Evolutionary conservation across 2,797 vertebrate genomes (phyloP).

Genomic region (Borostomias antarcticus): DNA sequence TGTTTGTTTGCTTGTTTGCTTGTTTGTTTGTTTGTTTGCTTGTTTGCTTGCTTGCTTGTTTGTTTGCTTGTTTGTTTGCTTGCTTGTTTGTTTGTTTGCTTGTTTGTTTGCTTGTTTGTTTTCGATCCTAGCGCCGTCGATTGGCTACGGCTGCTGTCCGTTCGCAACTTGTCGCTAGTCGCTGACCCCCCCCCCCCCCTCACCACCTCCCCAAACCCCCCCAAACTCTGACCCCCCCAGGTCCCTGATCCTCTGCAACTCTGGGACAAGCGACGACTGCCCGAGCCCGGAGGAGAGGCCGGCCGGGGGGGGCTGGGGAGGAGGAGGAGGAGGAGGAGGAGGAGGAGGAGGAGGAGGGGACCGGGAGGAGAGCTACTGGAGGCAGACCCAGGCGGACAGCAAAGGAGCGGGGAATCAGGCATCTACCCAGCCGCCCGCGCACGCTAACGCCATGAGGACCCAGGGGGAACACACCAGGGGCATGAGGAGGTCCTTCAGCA

Average conservation of each 20-base stretch:
- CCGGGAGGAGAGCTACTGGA: constrained; percentile 45
- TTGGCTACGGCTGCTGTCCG: no score
- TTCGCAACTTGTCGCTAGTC: no score
- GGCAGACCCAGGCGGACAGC: constrained; percentile 52
- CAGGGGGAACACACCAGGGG: constrained; percentile 71
- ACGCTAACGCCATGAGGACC: constrained; percentile 14
- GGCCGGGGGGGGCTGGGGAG: constrained; percentile 61
- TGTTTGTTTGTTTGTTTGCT: no score
- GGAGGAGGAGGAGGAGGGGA: constrained; percentile 29
- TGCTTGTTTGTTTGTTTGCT: no score
- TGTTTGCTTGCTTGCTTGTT: no score
- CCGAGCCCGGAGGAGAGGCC: constrained; percentile 80
- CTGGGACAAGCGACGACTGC: constrained; percentile 80
- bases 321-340: constrained; percentile 45
- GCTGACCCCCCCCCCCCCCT: no score
- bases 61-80: no score
- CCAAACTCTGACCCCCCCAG: no score
- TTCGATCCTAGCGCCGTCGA: no score
- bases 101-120: no score
- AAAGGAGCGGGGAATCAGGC: constrained; percentile 31
- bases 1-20: no score
- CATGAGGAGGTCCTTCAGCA: constrained; percentile 77
- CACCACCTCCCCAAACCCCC: no score
- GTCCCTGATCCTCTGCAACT: constrained; percentile 88
- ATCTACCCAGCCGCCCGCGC: constrained; percentile 10